Conservation (phyloP, 2,888 invertebrate genomes). For the Oxytorus armatus region DNA sequence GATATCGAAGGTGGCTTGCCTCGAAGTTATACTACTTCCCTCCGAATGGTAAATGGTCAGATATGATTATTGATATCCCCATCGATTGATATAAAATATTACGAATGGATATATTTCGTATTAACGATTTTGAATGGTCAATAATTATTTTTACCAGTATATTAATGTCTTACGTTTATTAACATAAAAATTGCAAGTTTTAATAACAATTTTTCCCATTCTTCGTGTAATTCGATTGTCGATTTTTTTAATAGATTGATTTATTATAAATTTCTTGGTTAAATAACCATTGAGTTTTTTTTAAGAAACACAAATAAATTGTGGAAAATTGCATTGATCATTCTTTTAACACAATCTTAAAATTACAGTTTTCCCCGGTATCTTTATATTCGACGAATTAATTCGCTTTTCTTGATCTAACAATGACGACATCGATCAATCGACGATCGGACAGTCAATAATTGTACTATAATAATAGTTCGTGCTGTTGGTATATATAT, state of each 20-base stretch:
- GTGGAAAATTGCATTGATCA: not conserved
- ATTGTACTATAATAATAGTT: not conserved
- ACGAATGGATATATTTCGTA: not conserved
- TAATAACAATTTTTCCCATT: not conserved
- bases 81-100: not conserved
- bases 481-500: not conserved
- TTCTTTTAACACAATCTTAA: not conserved
- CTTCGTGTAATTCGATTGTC: not conserved
- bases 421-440: not conserved
- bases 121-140: too few species aligned
- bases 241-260: not conserved
- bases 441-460: not conserved
- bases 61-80: not conserved
- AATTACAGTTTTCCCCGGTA: not conserved
- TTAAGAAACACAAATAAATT: not conserved
- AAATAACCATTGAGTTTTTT: not conserved
- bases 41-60: slow-evolving; percentile 52
- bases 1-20: slow-evolving; percentile 52
- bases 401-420: not conserved
- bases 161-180: too few species aligned
- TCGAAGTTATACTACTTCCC: slow-evolving; percentile 49
- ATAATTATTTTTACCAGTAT: too few species aligned
- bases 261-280: not conserved
- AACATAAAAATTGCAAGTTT: slow-evolving; percentile 1
- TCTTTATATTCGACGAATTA: too few species aligned